These are phyloP conservation scores for Coremacera marginata DNA, from an alignment of 2,888 invertebrate species.

Conservation along the genomic window DNA sequence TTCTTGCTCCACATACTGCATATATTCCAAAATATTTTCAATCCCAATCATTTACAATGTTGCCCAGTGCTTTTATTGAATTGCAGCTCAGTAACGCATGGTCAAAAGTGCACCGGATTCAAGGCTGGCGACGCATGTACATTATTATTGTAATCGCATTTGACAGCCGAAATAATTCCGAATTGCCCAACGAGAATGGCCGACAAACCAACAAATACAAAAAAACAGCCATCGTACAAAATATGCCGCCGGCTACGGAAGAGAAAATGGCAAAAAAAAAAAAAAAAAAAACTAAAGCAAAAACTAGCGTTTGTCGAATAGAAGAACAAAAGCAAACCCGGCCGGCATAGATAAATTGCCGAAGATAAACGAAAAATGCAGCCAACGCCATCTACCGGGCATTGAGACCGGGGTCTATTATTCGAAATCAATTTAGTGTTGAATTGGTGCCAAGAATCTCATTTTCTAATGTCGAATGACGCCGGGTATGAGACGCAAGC, in stretches of 20 bases:
- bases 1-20: no score
- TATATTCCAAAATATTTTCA: no score
- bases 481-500: not conserved
- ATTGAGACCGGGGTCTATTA: constrained; percentile 53
- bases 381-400: constrained; percentile 23
- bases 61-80: not conserved
- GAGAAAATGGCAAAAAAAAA: constrained; percentile 29
- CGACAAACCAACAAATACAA: constrained; percentile 3
- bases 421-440: constrained; percentile 67
- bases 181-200: not conserved
- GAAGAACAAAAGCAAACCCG: constrained; percentile 16
- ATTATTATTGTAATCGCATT: constrained; percentile 20
- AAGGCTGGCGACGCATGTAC: not conserved
- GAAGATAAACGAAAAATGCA: constrained; percentile 46
- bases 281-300: not conserved
- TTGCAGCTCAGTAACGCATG: not conserved
- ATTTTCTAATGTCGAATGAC: constrained; percentile 56
- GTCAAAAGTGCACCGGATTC: constrained; percentile 8
- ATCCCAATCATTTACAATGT: not conserved
- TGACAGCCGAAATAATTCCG: not conserved
- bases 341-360: constrained; percentile 51
- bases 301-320: not conserved
- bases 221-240: constrained; percentile 2
- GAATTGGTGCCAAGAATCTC: constrained; percentile 67
- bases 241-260: constrained; percentile 15